Evolutionary conservation across 2,797 vertebrate genomes (phyloP).

Genomic region (Paratrypauchen microcephalus): DNA sequence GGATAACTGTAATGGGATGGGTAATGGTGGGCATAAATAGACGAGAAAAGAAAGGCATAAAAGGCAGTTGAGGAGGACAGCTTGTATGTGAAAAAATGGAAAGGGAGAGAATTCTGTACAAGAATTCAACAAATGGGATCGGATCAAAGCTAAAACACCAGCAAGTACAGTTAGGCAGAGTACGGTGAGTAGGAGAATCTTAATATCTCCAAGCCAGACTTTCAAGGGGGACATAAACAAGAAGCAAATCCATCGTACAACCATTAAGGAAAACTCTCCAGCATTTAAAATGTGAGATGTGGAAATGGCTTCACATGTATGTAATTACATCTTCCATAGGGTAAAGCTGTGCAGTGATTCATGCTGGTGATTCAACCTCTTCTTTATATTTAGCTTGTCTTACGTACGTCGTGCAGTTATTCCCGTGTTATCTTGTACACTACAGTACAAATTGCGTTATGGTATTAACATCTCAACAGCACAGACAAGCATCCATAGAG

Average conservation of each 20-base stretch:
- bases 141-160: conserved; percentile 28
- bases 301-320: not conserved
- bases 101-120: conserved; percentile 8
- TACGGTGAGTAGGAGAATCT: conserved; percentile 13
- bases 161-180: conserved; percentile 10
- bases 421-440: not conserved
- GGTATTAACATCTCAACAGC: not conserved
- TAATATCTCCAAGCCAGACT: conserved; percentile 7
- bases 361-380: conserved; percentile 1
- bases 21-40: conserved; percentile 21
- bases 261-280: not conserved
- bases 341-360: not conserved
- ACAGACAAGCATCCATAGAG: not conserved
- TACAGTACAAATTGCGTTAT: not conserved
- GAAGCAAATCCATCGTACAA: not conserved
- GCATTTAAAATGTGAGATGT: not conserved
- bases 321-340: not conserved
- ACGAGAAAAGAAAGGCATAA: conserved; percentile 34
- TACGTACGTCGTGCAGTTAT: not conserved
- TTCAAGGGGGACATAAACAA: not conserved
- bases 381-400: not conserved
- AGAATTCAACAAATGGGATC: conserved; percentile 20
- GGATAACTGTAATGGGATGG: conserved; percentile 20
- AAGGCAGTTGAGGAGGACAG: conserved; percentile 28
- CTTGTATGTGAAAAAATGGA: conserved; percentile 40